Evolutionary conservation across 1,140 invertebrate genomes (phyloP).

Genomic region (Dufourea novaeangliae): DNA sequence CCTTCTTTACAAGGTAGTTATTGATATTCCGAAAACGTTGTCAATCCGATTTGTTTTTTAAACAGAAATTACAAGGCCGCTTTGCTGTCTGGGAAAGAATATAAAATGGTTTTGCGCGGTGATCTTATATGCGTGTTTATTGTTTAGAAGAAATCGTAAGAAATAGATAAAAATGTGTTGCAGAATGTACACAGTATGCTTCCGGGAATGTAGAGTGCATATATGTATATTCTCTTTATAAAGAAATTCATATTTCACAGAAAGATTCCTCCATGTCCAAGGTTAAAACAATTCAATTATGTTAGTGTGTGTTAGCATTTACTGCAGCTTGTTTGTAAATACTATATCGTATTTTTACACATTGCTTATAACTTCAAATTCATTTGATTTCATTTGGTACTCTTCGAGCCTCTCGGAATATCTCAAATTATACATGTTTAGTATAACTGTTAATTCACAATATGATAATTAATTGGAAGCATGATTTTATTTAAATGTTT

Average conservation of each 20-base stretch:
- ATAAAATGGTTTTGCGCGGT: background rate
- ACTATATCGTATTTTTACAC: background rate
- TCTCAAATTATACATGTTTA: background rate
- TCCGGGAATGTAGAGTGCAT: background rate
- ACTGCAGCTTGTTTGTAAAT: background rate
- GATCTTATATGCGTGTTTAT: background rate
- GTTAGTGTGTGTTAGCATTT: too few relatives aligned
- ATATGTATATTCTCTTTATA: background rate
- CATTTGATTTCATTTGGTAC: background rate
- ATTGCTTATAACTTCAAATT: background rate
- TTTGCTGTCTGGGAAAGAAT: background rate
- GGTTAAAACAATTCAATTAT: background rate
- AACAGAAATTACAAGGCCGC: background rate
- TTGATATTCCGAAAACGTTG: slow-evolving; percentile 15
- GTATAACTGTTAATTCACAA: background rate
- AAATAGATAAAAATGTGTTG: background rate
- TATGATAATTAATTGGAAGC: background rate
- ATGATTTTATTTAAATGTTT: background rate
- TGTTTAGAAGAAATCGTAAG: background rate
- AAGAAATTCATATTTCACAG: background rate
- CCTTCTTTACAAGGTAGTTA: background rate
- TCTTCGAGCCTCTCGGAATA: background rate
- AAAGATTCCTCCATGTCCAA: background rate
- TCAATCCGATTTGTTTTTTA: background rate
- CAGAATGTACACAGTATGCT: background rate